Evolutionary conservation across 2,888 invertebrate genomes (phyloP).

Genomic region (Agrochola circellaris): DNA sequence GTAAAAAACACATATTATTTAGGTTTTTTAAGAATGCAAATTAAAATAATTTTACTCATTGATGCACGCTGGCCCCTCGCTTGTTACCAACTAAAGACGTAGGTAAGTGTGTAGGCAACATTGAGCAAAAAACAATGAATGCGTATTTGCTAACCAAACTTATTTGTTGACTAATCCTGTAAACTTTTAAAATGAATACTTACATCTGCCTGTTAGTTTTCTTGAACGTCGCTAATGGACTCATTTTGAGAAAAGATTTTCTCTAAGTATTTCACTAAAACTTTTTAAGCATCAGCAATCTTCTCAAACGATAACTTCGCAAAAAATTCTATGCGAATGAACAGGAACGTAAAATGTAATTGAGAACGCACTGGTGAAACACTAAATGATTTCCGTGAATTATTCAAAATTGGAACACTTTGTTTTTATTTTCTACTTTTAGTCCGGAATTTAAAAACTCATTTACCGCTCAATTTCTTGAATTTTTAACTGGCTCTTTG

Average conservation of each 20-base stretch:
- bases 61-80: neutral
- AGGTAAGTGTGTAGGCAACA: neutral
- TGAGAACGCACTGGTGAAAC: slow-evolving; percentile 50
- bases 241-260: slow-evolving; percentile 67
- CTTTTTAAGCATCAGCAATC: slow-evolving; percentile 46
- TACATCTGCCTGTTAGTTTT: slow-evolving; percentile 75
- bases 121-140: neutral
- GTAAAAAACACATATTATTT: neutral
- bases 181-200: slow-evolving; percentile 58
- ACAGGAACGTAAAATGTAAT: slow-evolving; percentile 50
- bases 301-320: neutral
- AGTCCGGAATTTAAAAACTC: slow-evolving; percentile 10
- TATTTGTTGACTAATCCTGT: slow-evolving; percentile 6
- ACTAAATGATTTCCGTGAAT: slow-evolving; percentile 32
- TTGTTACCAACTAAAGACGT: neutral
- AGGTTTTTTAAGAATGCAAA: neutral
- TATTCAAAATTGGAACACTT: slow-evolving; percentile 44
- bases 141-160: neutral
- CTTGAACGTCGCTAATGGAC: slow-evolving; percentile 73
- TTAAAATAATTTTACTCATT: neutral
- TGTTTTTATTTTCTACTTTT: slow-evolving; percentile 5
- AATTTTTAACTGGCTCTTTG: slow-evolving; percentile 15
- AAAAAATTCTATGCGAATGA: slow-evolving; percentile 23
- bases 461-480: slow-evolving; percentile 9
- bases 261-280: slow-evolving; percentile 34